Evolutionary conservation across 1,140 invertebrate species (phyloP).

Genomic region (Bursaphelenchus mucronatus): DNA sequence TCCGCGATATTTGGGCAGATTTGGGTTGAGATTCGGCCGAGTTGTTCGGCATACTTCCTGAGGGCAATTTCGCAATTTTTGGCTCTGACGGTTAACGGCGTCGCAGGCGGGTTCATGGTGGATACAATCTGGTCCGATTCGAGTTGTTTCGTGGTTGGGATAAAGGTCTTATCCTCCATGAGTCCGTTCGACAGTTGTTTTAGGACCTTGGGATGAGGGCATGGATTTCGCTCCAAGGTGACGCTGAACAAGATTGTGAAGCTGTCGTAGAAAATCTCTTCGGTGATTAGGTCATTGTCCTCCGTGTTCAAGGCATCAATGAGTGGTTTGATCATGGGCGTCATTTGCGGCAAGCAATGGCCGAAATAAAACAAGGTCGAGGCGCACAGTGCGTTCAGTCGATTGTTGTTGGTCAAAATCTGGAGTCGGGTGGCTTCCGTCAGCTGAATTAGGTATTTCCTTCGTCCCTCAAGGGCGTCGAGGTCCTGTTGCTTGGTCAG

Average conservation of each 20-base stretch:
- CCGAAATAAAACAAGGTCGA: constrained; percentile 46
- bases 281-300: constrained; percentile 13
- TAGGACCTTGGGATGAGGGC: constrained; percentile 43
- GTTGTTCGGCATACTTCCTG: constrained; percentile 16
- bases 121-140: constrained; percentile 11
- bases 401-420: constrained; percentile 45
- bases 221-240: constrained; percentile 34
- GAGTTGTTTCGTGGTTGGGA: constrained; percentile 12
- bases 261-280: constrained; percentile 27
- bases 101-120: constrained; percentile 1
- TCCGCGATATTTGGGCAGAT: constrained; percentile 31
- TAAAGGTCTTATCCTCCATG: constrained; percentile 16
- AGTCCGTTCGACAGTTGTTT: constrained; percentile 40
- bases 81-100: constrained; percentile 11
- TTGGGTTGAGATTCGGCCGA: constrained; percentile 24
- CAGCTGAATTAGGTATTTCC: constrained; percentile 35
- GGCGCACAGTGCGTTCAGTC: constrained; percentile 35
- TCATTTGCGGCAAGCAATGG: constrained; percentile 35
- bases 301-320: constrained; percentile 10
- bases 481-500: constrained; percentile 29
- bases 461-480: constrained; percentile 28
- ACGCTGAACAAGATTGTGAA: constrained; percentile 35
- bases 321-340: constrained; percentile 40
- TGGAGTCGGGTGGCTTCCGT: constrained; percentile 30
- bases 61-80: constrained; percentile 38